phyloP scores from a whole-genome alignment of 2,113 vertebrate genomes.

The Anolis carolinensis region DNA sequence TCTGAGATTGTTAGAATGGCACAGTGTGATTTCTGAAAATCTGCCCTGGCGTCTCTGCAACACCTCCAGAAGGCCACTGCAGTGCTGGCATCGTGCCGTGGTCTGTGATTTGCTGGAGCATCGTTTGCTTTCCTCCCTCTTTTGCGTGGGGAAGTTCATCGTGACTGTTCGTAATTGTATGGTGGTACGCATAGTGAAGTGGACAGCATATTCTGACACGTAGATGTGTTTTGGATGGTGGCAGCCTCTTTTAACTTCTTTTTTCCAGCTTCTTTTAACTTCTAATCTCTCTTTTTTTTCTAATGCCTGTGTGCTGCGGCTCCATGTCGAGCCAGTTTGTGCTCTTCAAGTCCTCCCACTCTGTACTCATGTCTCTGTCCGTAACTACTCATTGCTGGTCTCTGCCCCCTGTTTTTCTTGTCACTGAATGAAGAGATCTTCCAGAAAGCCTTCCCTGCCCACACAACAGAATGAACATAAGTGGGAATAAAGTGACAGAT shows the following conservation, averaged over 20 bases:
- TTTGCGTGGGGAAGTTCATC: not conserved
- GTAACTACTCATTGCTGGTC: not conserved
- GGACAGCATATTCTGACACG: not conserved
- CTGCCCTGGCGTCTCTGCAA: slow-evolving; percentile 11
- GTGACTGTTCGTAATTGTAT: not conserved
- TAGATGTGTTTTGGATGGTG: not conserved
- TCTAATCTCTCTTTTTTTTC: not conserved
- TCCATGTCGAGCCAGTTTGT: not conserved
- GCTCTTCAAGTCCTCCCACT: not conserved
- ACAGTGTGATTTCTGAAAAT: not conserved
- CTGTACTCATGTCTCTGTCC: not conserved
- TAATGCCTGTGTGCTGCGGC: too few species aligned
- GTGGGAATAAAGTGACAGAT: not conserved
- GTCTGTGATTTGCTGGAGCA: not conserved
- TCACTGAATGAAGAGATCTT: not conserved
- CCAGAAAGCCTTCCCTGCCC: not conserved
- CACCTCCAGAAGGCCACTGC: slow-evolving; percentile 4
- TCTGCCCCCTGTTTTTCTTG: not conserved
- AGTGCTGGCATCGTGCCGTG: not conserved
- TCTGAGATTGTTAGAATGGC: not conserved
- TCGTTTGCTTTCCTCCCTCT: not conserved
- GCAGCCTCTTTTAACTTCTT: not conserved
- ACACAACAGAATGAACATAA: not conserved
- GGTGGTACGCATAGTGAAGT: not conserved
- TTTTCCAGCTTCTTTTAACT: not conserved